Base-by-base conservation (phyloP, 1,140 invertebrate species). In the Drosophila lini region DNA sequence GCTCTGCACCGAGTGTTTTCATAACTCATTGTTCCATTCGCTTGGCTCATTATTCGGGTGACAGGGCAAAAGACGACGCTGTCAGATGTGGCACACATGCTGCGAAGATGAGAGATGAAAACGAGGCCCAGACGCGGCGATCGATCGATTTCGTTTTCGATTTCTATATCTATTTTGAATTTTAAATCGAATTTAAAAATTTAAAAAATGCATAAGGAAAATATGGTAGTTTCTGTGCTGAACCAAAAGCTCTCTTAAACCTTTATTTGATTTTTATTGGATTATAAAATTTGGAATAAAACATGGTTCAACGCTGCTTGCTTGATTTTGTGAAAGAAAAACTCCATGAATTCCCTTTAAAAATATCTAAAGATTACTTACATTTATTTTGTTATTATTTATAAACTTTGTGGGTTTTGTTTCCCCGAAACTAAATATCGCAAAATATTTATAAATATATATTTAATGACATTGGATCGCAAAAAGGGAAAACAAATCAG, bases 21-120 rank as follows among this genome's bases (percentile, higher is more conserved):
- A 69, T 45, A 69, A 50, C 48, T 44, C 44, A 58, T 71, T 71
- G 69, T 71, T 58, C 58, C 57, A 50, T 48, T 71, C 57, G 63
- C 2, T 44, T 65, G 44, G 62, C 67, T 48, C 28, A 57, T 57
- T 69, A 69, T 70, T 71, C 6, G 64, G 42, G 36, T 71, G 68
- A 71, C 69, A 71, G 32, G 16, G 52, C 68, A 41, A 48, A 71
- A 71, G 65, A 25, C 32, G 41, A 32, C 6, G 57, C 47, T 55
- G 50, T 57, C 68, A 71, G 52, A 70, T 71, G 69, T 71, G 57
- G 34, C 52, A 71, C 69, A 71, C 53, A 71, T 71, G 69, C 40
- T 48, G 65, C 16, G 41, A 28, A n/a, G 25, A 36, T 41, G n/a
- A 28, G 32, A 65, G 45, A 70, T 71, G 44, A 71, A 71, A 70